phyloP scores from a whole-genome alignment of 2,888 invertebrate species.

The Elaeidobius kamerunicus region DNA sequence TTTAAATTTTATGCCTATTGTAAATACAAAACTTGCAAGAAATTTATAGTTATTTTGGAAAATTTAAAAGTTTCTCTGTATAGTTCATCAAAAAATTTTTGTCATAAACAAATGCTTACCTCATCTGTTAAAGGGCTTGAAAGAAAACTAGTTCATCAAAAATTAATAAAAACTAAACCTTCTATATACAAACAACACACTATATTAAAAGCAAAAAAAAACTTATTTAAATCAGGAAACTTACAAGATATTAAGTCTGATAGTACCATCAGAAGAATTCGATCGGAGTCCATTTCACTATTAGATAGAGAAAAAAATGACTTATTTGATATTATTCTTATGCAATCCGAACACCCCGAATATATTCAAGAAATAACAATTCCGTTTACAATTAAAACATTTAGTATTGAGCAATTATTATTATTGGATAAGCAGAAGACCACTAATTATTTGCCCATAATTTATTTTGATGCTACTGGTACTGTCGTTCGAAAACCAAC shows the following conservation, averaged over 20 bases:
- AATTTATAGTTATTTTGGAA: slow-evolving; percentile 9
- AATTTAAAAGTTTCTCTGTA: neutral
- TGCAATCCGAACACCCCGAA: slow-evolving; percentile 21
- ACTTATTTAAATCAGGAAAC: slow-evolving; percentile 5
- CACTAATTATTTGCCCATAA: neutral
- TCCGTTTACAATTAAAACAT: slow-evolving; percentile 23
- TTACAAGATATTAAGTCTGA: slow-evolving; percentile 23
- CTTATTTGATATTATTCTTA: slow-evolving; percentile 15
- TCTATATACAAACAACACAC: slow-evolving; percentile 3
- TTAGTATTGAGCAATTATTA: slow-evolving; percentile 19
- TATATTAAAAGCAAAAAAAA: slow-evolving; percentile 9
- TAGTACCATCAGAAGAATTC: slow-evolving; percentile 17
- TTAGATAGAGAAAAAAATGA: slow-evolving; percentile 21
- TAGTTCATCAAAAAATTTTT: slow-evolving; percentile 5
- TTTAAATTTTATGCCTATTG: slow-evolving; percentile 10
- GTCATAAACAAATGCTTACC: slow-evolving; percentile 9
- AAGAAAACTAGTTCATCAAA: slow-evolving; percentile 1
- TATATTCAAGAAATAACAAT: slow-evolving; percentile 21
- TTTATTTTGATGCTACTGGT: slow-evolving; percentile 18
- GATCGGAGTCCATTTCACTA: slow-evolving; percentile 16
- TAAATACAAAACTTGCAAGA: slow-evolving; percentile 17
- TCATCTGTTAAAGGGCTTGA: slow-evolving; percentile 10
- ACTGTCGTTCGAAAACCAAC: slow-evolving; percentile 15
- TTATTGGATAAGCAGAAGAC: slow-evolving; percentile 16
- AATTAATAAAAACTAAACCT: neutral